Evolutionary conservation across 2,888 invertebrate species (phyloP).

Genomic region (Lamproptera curius): DNA sequence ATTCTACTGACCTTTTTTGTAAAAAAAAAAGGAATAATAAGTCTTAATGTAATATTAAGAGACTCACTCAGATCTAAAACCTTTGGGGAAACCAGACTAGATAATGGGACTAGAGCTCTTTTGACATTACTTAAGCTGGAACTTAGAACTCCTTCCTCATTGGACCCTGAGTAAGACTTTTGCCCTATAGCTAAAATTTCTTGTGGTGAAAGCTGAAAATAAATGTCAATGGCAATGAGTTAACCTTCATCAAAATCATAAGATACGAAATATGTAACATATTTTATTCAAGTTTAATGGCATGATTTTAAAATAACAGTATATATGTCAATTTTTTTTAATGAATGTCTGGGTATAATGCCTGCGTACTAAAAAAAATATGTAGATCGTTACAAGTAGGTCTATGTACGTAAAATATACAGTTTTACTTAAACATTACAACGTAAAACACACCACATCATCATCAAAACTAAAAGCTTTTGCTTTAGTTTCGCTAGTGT

Average conservation of each 20-base stretch:
- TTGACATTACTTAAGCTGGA: slow-evolving; percentile 43
- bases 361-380: too few relatives aligned
- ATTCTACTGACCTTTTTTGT: too few relatives aligned
- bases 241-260: too few relatives aligned
- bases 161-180: slow-evolving; percentile 46
- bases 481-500: slow-evolving; percentile 83
- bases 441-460: slow-evolving; percentile 75
- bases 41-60: neutral
- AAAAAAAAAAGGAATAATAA: too few relatives aligned
- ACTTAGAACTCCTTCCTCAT: slow-evolving; percentile 48
- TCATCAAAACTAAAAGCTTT: slow-evolving; percentile 89
- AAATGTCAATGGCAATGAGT: neutral
- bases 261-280: too few relatives aligned
- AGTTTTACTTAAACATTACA: too few relatives aligned
- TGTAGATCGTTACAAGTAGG: too few relatives aligned
- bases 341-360: too few relatives aligned
- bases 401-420: too few relatives aligned
- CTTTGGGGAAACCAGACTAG: slow-evolving; percentile 60
- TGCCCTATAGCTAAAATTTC: slow-evolving; percentile 72
- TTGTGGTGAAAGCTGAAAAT: slow-evolving; percentile 59
- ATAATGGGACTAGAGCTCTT: slow-evolving; percentile 52
- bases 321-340: too few relatives aligned
- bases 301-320: too few relatives aligned
- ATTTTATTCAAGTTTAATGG: too few relatives aligned
- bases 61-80: slow-evolving; percentile 64